Evolutionary conservation across 2,113 vertebrate species (phyloP), one percentile per base, ranked within the genome.

Genomic region (Copsychus sechellarum): DNA sequence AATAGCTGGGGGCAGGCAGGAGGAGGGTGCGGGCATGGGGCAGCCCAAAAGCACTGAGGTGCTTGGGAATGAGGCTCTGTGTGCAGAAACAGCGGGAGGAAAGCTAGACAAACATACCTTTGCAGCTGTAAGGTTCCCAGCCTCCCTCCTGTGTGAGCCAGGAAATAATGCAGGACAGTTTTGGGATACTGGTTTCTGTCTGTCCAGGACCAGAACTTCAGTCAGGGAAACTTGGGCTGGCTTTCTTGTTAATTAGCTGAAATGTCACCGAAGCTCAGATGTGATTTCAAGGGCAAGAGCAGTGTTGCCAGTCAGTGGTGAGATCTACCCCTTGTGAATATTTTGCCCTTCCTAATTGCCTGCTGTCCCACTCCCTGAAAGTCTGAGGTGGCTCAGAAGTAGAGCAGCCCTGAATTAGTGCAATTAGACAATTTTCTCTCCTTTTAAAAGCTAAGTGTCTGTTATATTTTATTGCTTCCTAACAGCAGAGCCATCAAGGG

Each of bases 291-390:
- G 82, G 53, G 57, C 57, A 87, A 33, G 54, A 82, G 50, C 23
- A 42, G 17, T 1, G 2, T 24, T 61, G 8, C 45, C 53, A 87
- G 57, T 10, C 23, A 47, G 71, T 1, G 20, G 47, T 8, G 23
- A 74, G 47, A 29, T 64, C 38, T 82, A 54, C 8, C 42, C 33
- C 36, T 77, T 69, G 61, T n/a, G 88, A 76, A 48, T 57, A 73
- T 77, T 90, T 92, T 87, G 29, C 58, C 58, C 29, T 94, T 88
- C 81, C 48, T 81, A 79, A 85, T 22, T 81, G 77, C 38, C 47
- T 89, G 24, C 26, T 84, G 26, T 79, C 81, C 78, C 1, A 1
- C 33, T 85, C 61, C n/a, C 42, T 85, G 33, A 50, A 77, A 93
- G 71, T 62, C 12, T 0, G 0, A 33, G 13, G 43, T 85, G 65